A percentile compares a stretch with the other conserved stretches of the same genome.
These are phyloP conservation scores for Seriola quinqueradiata DNA, from an alignment of 2,113 vertebrate genomes.

Conservation along the genomic window DNA sequence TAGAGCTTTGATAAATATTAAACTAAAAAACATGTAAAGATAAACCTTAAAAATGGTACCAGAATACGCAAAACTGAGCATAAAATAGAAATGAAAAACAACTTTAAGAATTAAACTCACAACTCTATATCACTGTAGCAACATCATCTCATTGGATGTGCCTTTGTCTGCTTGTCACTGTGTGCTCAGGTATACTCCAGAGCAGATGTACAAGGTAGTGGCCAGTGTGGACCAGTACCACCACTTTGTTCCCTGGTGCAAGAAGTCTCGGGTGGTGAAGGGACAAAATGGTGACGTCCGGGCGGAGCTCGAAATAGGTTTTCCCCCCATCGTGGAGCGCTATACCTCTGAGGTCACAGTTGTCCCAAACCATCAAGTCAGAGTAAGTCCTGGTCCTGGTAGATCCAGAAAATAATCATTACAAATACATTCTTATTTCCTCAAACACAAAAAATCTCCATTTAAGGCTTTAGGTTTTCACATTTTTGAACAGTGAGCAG, in stretches of 20 bases:
- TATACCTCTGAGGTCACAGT: constrained; percentile 84
- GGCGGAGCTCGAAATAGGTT: constrained; percentile 86
- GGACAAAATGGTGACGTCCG: constrained; percentile 32
- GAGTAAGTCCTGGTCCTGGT: constrained; percentile 67
- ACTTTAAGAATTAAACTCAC: no score
- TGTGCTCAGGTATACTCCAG: constrained; percentile 77
- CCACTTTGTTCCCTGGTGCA: constrained; percentile 88
- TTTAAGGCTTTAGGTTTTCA: no score
- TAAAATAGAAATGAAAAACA: no score
- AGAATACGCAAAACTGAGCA: no score
- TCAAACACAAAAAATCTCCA: not conserved
- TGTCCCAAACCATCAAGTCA: constrained; percentile 82
- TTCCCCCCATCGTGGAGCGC: constrained; percentile 83
- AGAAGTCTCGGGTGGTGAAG: constrained; percentile 75
- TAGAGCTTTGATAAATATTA: not conserved
- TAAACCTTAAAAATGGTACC: no score
- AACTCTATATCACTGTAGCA: not conserved
- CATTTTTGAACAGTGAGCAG: not conserved
- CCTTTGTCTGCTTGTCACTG: not conserved
- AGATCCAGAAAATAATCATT: not conserved
- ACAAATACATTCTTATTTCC: not conserved
- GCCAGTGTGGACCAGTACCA: constrained; percentile 82
- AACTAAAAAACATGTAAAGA: not conserved
- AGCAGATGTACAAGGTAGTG: constrained; percentile 86
- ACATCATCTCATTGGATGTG: not conserved